Percentiles rank a stretch among this genome's conserved stretches.
Conservation (phyloP, 2,888 invertebrate species). For the Eupithecia centaureata region DNA sequence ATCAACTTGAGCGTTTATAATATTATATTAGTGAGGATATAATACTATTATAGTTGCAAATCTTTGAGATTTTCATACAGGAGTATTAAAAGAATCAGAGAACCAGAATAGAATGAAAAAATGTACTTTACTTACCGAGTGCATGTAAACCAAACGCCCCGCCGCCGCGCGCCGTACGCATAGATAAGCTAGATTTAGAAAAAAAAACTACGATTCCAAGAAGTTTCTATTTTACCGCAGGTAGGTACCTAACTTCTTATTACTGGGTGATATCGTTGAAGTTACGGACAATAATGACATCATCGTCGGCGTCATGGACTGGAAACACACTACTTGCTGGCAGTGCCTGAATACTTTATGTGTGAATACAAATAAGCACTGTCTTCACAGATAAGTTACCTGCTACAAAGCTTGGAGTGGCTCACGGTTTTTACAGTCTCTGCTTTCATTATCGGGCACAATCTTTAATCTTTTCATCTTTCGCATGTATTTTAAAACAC, state of each 20-base stretch:
- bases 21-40: too few species aligned
- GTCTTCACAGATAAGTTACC: conserved; percentile 42
- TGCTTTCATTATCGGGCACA: conserved; percentile 42
- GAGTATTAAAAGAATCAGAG: too few species aligned
- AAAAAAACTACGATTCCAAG: too few species aligned
- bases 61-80: too few species aligned
- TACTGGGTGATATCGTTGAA: not conserved
- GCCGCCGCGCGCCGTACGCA: too few species aligned
- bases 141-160: too few species aligned
- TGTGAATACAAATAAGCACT: conserved; percentile 62
- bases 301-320: conserved; percentile 56
- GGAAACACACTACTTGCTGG: conserved; percentile 49
- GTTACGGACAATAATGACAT: conserved; percentile 46
- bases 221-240: too few species aligned
- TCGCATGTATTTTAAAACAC: conserved; percentile 33
- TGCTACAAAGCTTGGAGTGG: conserved; percentile 31
- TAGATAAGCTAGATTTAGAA: too few species aligned
- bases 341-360: conserved; percentile 1
- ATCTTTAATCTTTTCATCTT: conserved; percentile 30
- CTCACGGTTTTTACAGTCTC: conserved; percentile 18
- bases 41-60: too few species aligned
- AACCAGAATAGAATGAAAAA: too few species aligned
- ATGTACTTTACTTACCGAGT: too few species aligned
- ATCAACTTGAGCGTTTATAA: too few species aligned
- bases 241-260: not conserved